Base-by-base conservation (phyloP, 2,888 invertebrate genomes). In the Eretmocerus hayati region DNA sequence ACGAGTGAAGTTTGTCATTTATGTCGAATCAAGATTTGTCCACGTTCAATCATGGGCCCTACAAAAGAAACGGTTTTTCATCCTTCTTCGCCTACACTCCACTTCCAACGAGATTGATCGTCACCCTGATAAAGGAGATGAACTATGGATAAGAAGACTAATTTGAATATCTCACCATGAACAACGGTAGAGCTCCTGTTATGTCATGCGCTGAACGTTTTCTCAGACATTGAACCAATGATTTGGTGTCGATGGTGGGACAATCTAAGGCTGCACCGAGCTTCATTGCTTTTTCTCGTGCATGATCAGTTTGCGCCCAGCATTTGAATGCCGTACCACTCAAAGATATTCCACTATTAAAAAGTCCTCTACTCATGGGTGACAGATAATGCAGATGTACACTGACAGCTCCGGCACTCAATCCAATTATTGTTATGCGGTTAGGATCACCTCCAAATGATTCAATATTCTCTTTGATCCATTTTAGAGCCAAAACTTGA, bases 331-430 rank as follows among this genome's bases (percentile, higher is more conserved):
- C 79, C 2, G 79, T 75, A 0, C 87, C 88, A 60, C 87, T 87
- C 63, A 80, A 77, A 0, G 85, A 84, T 39, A 83, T 79, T 13
- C 81, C 85, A 18, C 35, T 44, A 8, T 15, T n/a, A n/a, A 44
- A 49, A 3, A 44, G 30, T 16, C 44, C 44, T 8, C 2, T 21
- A 5, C 26, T 39, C 33, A 40, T 21, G 11, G 80, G 79, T 0
- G 83, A 81, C 13, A 87, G 58, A 55, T 81, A 79, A 55, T 87
- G 87, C 52, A 84, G 79, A 64, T 87, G 84, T 0, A 83, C 84
- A 56, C 86, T 83, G 4, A 82, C 84, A 22, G 81, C 86, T 0
- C 88, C 88, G 0, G 87, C 83, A 2, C 86, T 86, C 62, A 80
- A 76, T 2, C 88, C 88, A 0, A 78, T 66, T 4, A 87, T 64